Evolutionary conservation across 2,113 vertebrate genomes (phyloP), one percentile per base, ranked within the genome.

Genomic region (Prunella fulvescens): DNA sequence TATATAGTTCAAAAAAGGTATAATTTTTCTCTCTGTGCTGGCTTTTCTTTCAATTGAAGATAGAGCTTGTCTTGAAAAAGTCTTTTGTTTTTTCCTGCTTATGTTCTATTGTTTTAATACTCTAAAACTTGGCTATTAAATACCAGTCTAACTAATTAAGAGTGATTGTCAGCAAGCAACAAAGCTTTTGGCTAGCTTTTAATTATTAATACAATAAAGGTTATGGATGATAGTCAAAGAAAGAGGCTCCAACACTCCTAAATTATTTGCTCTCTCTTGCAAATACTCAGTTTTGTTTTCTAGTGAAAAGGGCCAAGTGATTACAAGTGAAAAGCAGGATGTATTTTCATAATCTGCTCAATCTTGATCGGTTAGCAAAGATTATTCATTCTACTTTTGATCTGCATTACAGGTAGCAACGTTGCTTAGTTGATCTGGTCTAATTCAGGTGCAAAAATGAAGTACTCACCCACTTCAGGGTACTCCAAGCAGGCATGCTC

Each of bases 401-500:
- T 44, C 26, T 66, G 23, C 29, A 33, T 87, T 56, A 48, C 53
- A 74, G 40, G 23, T 56, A 78, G 29, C 26, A 67, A 42, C 2
- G 2, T 69, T 48, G 29, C 64, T 80, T 50, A 42, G 71, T 18
- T 84, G 50, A 69, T 53, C 10, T 72, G 48, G 26, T 86, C 33
- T 71, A 39, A 57, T 54, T 77, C 51, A 40, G 19, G 24, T 73
- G 45, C 33, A 66, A 51, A 86, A 88, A 70, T 72, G 67, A 58
- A 90, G 86, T 80, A 57, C 23, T 86, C 56, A 65, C 53, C 71
- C 91, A 35, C 45, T 88, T 64, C 33, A 92, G 80, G 92, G 71
- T 78, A 91, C 96, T 95, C 94, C 83, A 92, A 70, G 73, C 72
- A 65, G 78, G 72, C 45, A 22, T 37, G 81, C 50, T 79, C 35